Evolutionary conservation across 92 coral and sea anemone genomes (phyloP).

Genomic region (Parazoanthus atlanticus): DNA sequence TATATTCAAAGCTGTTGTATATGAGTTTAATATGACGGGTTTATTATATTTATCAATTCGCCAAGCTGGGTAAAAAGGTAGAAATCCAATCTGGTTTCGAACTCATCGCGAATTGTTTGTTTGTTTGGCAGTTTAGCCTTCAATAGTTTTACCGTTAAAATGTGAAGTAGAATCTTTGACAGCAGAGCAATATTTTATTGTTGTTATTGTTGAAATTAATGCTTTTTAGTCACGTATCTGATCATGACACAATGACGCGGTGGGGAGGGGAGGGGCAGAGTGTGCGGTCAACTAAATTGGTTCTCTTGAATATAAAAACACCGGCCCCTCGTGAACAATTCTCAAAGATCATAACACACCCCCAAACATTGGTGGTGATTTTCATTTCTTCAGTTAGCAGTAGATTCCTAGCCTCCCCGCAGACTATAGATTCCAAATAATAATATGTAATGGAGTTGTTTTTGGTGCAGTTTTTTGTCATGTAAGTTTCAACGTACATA

Average conservation of each 20-base stretch:
- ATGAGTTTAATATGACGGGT: too few species aligned
- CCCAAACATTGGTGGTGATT: not conserved
- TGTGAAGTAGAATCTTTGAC: not conserved
- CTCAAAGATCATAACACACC: too few species aligned
- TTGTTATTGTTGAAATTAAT: not conserved
- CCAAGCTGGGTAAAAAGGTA: not conserved
- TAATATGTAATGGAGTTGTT: too few species aligned
- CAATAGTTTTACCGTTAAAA: not conserved
- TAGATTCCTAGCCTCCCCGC: too few species aligned
- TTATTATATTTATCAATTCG: too few species aligned
- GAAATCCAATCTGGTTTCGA: not conserved
- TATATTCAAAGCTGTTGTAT: not conserved
- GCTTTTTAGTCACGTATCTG: not conserved
- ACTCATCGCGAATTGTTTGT: not conserved
- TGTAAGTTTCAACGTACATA: not conserved
- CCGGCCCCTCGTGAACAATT: not conserved
- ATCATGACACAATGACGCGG: not conserved
- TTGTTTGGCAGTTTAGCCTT: not conserved
- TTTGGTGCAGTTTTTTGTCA: not conserved
- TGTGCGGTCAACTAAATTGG: not conserved
- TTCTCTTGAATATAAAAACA: too few species aligned
- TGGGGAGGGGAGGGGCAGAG: not conserved
- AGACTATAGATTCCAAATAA: too few species aligned
- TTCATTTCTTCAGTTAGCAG: not conserved
- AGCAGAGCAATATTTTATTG: too few species aligned